These are phyloP conservation scores for Spatulosminthurus flaviceps DNA, from an alignment of 2,888 invertebrate species.

Conservation along the genomic window DNA sequence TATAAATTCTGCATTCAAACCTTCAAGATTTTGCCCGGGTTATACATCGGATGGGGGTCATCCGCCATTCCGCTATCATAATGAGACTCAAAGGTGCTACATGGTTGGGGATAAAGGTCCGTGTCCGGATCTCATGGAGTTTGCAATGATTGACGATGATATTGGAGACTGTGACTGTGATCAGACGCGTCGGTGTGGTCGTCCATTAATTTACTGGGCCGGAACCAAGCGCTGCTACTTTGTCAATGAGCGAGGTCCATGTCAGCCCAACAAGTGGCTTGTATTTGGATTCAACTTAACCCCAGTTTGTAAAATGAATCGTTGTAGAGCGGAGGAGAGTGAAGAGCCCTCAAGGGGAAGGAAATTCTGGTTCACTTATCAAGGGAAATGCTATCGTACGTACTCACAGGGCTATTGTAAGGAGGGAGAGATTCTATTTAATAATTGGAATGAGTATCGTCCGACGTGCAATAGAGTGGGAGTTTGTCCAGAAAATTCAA, in stretches of 20 bases:
- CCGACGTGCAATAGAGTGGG: constrained; percentile 57
- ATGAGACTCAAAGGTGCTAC: constrained; percentile 56
- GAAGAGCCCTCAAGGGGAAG: constrained; percentile 53
- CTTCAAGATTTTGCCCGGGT: constrained; percentile 37
- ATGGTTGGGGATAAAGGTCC: constrained; percentile 60
- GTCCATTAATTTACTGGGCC: constrained; percentile 61
- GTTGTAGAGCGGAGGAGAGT: constrained; percentile 51
- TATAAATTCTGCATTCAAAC: constrained; percentile 7
- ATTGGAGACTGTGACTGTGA: constrained; percentile 62
- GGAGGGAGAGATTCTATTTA: constrained; percentile 55
- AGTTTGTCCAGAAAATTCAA: constrained; percentile 36
- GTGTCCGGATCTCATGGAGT: constrained; percentile 60
- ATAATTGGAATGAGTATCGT: constrained; percentile 56
- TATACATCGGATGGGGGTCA: constrained; percentile 26
- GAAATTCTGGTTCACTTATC: constrained; percentile 60
- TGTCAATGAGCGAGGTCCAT: constrained; percentile 62
- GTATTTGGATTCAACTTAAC: constrained; percentile 56
- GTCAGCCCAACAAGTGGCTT: constrained; percentile 59
- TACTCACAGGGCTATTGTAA: constrained; percentile 58
- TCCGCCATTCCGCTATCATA: constrained; percentile 56
- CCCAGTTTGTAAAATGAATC: constrained; percentile 56
- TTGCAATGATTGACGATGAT: constrained; percentile 56
- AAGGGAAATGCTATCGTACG: constrained; percentile 58
- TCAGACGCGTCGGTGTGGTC: constrained; percentile 57
- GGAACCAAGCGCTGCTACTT: constrained; percentile 58